Evolutionary conservation across 2,888 invertebrate species (phyloP).

Genomic region (Hirtodrosophila trivittata): DNA sequence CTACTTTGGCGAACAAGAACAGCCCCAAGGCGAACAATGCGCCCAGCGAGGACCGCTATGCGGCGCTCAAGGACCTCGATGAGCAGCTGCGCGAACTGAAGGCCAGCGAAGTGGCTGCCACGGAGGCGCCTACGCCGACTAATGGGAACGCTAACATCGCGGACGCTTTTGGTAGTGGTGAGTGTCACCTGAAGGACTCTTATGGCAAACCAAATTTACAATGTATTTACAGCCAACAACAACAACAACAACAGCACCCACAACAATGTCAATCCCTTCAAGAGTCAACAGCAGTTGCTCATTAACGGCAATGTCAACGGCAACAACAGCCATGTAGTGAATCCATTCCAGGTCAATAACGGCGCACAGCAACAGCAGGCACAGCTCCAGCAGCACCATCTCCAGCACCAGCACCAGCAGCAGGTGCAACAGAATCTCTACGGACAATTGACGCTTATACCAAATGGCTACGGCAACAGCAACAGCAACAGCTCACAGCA

Average conservation of each 20-base stretch:
- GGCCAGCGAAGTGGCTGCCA: slow-evolving; percentile 75
- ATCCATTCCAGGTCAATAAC: slow-evolving; percentile 81
- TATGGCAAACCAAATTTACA: not conserved
- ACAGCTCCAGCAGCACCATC: slow-evolving; percentile 51
- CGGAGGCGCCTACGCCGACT: slow-evolving; percentile 65
- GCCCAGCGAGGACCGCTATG: slow-evolving; percentile 93
- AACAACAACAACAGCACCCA: slow-evolving; percentile 50
- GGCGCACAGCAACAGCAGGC: slow-evolving; percentile 49
- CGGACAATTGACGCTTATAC: slow-evolving; percentile 81
- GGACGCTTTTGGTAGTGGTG: slow-evolving; percentile 60
- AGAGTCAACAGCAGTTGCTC: slow-evolving; percentile 70
- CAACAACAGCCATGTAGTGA: slow-evolving; percentile 65
- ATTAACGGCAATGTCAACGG: slow-evolving; percentile 48
- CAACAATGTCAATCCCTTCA: slow-evolving; percentile 81
- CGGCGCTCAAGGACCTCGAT: slow-evolving; percentile 97
- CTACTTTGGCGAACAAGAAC: slow-evolving; percentile 49
- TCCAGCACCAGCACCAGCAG: slow-evolving; percentile 60
- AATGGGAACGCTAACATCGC: slow-evolving; percentile 51
- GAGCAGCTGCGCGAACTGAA: slow-evolving; percentile 86
- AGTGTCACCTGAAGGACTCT: slow-evolving; percentile 16
- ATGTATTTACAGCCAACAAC: slow-evolving; percentile 16
- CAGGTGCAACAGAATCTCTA: slow-evolving; percentile 77
- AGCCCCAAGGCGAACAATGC: slow-evolving; percentile 48
- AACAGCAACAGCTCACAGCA: slow-evolving; percentile 66
- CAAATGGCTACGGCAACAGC: slow-evolving; percentile 78